Percentiles rank a stretch among this genome's conserved stretches.
Conservation (phyloP, 2,888 invertebrate genomes). For the Apamea monoglypha region DNA sequence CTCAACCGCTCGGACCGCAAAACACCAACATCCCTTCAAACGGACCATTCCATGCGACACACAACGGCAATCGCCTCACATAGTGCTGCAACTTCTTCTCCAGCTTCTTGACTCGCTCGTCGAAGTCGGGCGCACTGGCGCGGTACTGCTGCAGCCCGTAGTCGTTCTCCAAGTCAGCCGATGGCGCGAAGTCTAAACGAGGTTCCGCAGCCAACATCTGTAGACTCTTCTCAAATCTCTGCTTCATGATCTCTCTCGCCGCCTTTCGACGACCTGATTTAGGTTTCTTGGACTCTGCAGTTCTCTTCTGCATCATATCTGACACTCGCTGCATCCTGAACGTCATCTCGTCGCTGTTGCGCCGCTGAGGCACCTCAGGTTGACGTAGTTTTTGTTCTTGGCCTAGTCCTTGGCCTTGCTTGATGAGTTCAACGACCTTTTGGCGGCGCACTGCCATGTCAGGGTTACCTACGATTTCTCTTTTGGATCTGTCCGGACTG, state of each 20-base stretch:
- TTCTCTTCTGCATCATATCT: constrained; percentile 93
- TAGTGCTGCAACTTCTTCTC: constrained; percentile 89
- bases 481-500: constrained; percentile 77
- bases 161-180: constrained; percentile 94
- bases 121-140: constrained; percentile 95
- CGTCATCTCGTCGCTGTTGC: constrained; percentile 83
- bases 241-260: constrained; percentile 92
- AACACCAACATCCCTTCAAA: constrained; percentile 49
- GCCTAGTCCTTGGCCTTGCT: constrained; percentile 63
- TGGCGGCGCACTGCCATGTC: constrained; percentile 83
- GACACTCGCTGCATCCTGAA: constrained; percentile 93
- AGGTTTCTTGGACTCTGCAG: constrained; percentile 84
- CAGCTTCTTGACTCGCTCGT: constrained; percentile 95
- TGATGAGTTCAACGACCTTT: constrained; percentile 79
- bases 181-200: constrained; percentile 90
- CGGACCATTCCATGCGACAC: constrained; percentile 80
- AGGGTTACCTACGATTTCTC: constrained; percentile 78
- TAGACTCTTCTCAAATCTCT: constrained; percentile 96
- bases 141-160: constrained; percentile 95
- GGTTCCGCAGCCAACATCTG: constrained; percentile 96
- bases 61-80: constrained; percentile 82
- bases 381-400: constrained; percentile 74
- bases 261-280: constrained; percentile 80
- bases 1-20: constrained; percentile 54
- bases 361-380: constrained; percentile 67